Base-by-base conservation (phyloP, 1,140 invertebrate genomes). In the Drosophila nigromelanica region DNA sequence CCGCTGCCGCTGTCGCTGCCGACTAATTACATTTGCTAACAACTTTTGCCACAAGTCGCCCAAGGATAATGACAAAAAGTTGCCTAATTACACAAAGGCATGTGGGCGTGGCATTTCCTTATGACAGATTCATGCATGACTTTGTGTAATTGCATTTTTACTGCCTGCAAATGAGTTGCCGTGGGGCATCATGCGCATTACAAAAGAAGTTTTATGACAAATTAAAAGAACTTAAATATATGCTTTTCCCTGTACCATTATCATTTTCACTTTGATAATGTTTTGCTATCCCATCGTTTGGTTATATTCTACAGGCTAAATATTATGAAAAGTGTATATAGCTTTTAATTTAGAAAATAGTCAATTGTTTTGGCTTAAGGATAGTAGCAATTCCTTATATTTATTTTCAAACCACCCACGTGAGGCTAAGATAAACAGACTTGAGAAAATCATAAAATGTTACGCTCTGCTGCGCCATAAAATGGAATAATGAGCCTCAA, bases 11-110 rank as follows among this genome's bases (percentile, higher is more conserved):
- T 18, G 18, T 7, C 21, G 27, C 35, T 62, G 66, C 10, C 35
- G 59, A 58, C 82, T 86, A 86, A 86, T 86, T 86, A 86, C 81
- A 76, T 78, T 72, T 69, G 54, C 43, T 68, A 42, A 64, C 54
- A 87, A 81, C 43, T 87, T 86, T 75, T 37, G 21, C 43, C 59
- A 61, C 58, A 69, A 58, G 43, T 70, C 64, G 55, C 73, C 27
- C 30, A 62, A 70, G 66, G 62, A 70, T 73, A 83, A 79, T 77
- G 73, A 48, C 81, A 86, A 67, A 83, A 85, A 80, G 66, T 86
- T 85, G 52, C 64, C 81, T 85, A 80, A 85, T 86, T 81, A 77
- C 81, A 86, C 58, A 76, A 66, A 85, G 2, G 27, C 2, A 10
- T 40, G 40, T 54, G 59, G 47, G 33, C 45, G 58, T 39, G 47